Percentiles rank a stretch among this genome's conserved stretches.
Conservation (phyloP, 2,113 vertebrate genomes). For the Naja naja region DNA sequence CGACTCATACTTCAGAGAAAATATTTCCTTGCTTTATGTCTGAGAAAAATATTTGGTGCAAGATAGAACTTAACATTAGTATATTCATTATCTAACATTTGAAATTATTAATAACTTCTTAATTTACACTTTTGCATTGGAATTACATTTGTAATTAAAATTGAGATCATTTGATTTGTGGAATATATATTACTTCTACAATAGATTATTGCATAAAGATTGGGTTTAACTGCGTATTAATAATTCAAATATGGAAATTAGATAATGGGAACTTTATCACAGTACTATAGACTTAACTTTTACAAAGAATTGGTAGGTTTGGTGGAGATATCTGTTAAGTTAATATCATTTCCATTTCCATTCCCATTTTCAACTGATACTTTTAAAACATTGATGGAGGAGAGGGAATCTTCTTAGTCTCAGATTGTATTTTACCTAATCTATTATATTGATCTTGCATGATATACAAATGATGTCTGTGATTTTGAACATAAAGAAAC, state of each 20-base stretch:
- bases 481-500: conserved; percentile 43
- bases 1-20: conserved; percentile 2
- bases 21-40: not conserved
- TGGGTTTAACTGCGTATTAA: not conserved
- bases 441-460: conserved; percentile 31
- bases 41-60: not conserved
- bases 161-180: conserved; percentile 18
- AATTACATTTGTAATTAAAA: conserved; percentile 29
- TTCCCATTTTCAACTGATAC: not conserved
- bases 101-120: conserved; percentile 25
- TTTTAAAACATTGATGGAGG: not conserved
- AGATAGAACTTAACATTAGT: not conserved
- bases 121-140: conserved; percentile 30
- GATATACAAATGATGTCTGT: conserved; percentile 26
- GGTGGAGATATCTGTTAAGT: not conserved
- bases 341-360: conserved; percentile 42
- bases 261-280: conserved; percentile 24
- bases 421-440: not conserved
- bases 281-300: not conserved
- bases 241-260: not conserved
- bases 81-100: not conserved
- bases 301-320: not conserved
- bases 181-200: not conserved
- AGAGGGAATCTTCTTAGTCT: conserved; percentile 31
- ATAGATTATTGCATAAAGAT: conserved; percentile 1